phyloP scores from a whole-genome alignment of 1,140 invertebrate genomes.

The Drosophila navojoa region DNA sequence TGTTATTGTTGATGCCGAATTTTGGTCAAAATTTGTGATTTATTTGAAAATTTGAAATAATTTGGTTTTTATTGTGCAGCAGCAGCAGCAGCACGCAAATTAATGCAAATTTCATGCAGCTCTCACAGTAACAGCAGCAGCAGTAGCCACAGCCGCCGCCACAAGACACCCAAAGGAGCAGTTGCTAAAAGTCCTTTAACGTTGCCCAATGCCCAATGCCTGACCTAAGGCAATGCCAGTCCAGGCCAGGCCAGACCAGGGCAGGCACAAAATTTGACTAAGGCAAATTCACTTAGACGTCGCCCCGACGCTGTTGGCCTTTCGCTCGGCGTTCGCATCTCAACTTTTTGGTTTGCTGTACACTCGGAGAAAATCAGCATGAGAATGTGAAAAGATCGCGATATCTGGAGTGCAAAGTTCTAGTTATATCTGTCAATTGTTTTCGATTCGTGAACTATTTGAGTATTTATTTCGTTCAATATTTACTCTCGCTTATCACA shows the following conservation, averaged over 20 bases:
- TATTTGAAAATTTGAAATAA: slow-evolving; percentile 71
- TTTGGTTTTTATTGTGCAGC: slow-evolving; percentile 64
- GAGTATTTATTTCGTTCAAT: too few relatives aligned
- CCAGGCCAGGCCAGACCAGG: background rate
- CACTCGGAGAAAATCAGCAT: background rate
- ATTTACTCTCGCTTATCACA: too few relatives aligned
- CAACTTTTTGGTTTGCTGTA: slow-evolving; percentile 45
- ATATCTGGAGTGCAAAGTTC: too few relatives aligned
- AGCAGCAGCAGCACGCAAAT: slow-evolving; percentile 37
- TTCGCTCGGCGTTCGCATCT: slow-evolving; percentile 53
- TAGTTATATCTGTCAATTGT: too few relatives aligned
- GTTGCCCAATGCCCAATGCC: slow-evolving; percentile 35
- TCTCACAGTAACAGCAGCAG: slow-evolving; percentile 7
- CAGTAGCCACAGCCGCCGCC: slow-evolving; percentile 5
- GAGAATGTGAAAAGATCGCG: background rate
- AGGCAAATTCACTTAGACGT: slow-evolving; percentile 75
- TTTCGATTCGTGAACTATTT: too few relatives aligned
- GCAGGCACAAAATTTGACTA: slow-evolving; percentile 68
- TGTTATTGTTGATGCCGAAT: slow-evolving; percentile 15
- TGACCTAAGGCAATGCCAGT: slow-evolving; percentile 71
- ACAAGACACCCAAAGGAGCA: slow-evolving; percentile 33
- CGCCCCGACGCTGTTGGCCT: slow-evolving; percentile 55
- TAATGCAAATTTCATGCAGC: slow-evolving; percentile 72
- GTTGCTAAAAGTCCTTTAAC: slow-evolving; percentile 7
- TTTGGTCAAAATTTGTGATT: slow-evolving; percentile 73